Conservation (phyloP, 2,888 invertebrate genomes). For the Agrochola litura region DNA sequence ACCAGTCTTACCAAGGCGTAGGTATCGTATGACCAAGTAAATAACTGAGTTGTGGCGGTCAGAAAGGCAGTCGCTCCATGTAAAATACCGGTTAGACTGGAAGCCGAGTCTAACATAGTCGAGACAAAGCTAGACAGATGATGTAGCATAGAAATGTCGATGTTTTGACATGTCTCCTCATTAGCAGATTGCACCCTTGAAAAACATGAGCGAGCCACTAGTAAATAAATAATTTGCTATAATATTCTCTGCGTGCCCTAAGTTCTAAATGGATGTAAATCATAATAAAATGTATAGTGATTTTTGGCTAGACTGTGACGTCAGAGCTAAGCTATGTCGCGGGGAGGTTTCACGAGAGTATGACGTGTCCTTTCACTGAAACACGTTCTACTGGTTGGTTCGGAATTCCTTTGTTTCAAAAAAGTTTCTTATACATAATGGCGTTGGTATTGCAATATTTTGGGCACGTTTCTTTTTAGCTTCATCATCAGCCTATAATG, state of each 20-base stretch:
- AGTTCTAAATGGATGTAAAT: background rate
- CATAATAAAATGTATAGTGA: slow-evolving; percentile 16
- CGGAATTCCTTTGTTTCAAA: slow-evolving; percentile 45
- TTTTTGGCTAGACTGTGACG: slow-evolving; percentile 54
- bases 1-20: too few relatives aligned
- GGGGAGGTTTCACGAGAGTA: slow-evolving; percentile 38
- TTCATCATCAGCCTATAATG: too few relatives aligned
- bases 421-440: slow-evolving; percentile 2
- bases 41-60: too few relatives aligned
- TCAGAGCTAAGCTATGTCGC: slow-evolving; percentile 31
- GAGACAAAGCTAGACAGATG: too few relatives aligned
- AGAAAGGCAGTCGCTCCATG: too few relatives aligned
- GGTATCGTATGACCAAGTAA: too few relatives aligned
- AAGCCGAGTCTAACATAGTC: too few relatives aligned
- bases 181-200: background rate
- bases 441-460: background rate
- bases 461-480: background rate
- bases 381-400: slow-evolving; percentile 14
- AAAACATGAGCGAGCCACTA: background rate
- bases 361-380: slow-evolving; percentile 42
- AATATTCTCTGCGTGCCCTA: background rate
- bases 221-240: background rate
- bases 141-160: background rate
- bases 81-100: too few relatives aligned
- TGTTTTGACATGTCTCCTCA: background rate